phyloP scores from a whole-genome alignment of 2,113 vertebrate species.

The Rhabdomys dilectus region DNA sequence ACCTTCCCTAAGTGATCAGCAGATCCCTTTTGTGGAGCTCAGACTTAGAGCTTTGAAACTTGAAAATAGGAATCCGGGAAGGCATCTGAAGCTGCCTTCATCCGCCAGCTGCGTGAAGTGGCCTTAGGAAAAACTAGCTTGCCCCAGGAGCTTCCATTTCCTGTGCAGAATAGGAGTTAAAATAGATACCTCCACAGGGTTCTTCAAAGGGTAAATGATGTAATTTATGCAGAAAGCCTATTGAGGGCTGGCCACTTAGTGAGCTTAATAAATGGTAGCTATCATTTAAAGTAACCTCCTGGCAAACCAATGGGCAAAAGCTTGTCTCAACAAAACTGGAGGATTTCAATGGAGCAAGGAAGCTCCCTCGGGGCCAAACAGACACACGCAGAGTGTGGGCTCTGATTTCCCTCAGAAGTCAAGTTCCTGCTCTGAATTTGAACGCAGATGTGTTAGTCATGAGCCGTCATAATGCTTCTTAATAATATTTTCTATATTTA shows the following conservation, averaged over 20 bases:
- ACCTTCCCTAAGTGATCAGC: neutral
- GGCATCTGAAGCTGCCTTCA: neutral
- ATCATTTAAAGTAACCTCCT: neutral
- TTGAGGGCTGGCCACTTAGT: neutral
- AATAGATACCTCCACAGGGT: rapidly evolving
- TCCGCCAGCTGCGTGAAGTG: neutral
- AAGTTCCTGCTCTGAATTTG: neutral
- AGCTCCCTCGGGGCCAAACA: neutral
- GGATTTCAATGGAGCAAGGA: neutral
- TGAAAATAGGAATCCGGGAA: neutral
- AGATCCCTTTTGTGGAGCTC: neutral
- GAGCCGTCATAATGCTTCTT: neutral
- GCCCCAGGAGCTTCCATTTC: neutral
- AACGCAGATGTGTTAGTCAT: neutral
- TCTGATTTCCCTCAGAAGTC: neutral
- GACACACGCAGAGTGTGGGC: rapidly evolving
- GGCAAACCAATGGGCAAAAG: neutral
- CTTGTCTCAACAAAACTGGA: neutral
- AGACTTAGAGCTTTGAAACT: too few relatives aligned
- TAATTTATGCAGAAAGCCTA: neutral
- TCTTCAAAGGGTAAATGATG: neutral
- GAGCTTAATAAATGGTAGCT: neutral
- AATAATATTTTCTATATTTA: constrained; percentile 53
- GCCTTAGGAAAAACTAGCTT: neutral
- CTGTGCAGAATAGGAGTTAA: neutral